Base-by-base conservation (phyloP, 2,888 invertebrate genomes). In the Gerris lacustris region DNA sequence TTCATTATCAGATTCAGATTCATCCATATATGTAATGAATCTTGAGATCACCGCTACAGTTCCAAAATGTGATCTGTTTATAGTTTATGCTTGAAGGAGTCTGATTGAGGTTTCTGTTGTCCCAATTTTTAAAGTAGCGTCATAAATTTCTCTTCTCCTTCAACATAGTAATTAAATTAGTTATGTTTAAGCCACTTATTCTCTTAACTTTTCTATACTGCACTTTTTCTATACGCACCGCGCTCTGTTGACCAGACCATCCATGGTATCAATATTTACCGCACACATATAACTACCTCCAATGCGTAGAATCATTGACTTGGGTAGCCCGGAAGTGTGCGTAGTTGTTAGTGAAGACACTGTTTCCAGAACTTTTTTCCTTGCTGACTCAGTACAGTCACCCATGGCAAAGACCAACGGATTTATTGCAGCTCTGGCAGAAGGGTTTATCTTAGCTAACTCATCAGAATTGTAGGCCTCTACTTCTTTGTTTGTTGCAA, bases 201-300 rank as follows among this genome's bases (percentile, higher is more conserved):
- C n/a, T n/a, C n/a, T n/a, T n/a, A n/a, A n/a, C n/a, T n/a, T n/a
- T n/a, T n/a, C n/a, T n/a, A n/a, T n/a, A n/a, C n/a, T n/a, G n/a
- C n/a, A n/a, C n/a, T n/a, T n/a, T n/a, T n/a, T n/a, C n/a, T n/a
- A n/a, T n/a, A n/a, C 45, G 44, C 2, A 71, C 73, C 18, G 63
- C 0, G 72, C 68, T 17, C 71, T 71, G 55, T 73, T 73, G 9
- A 72, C 72, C n/a, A 73, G 47, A 9, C 73, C 72, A 18, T 72
- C 71, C 47, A 18, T 31, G 0, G 70, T 69, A 55, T 67, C 45
- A 68, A 72, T 67, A 62, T 73, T 73, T 11, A 44, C 47, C n/a
- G 70, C 68, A 0, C 72, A 31, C 70, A 73, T 71, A 43, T 73
- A 72, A n/a, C 63, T 67, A 15, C 55, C 69, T 7, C 31, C 63